These are phyloP conservation scores for Myrmophylax atrothorax DNA, from an alignment of 2,113 vertebrate species.

Conservation along the genomic window DNA sequence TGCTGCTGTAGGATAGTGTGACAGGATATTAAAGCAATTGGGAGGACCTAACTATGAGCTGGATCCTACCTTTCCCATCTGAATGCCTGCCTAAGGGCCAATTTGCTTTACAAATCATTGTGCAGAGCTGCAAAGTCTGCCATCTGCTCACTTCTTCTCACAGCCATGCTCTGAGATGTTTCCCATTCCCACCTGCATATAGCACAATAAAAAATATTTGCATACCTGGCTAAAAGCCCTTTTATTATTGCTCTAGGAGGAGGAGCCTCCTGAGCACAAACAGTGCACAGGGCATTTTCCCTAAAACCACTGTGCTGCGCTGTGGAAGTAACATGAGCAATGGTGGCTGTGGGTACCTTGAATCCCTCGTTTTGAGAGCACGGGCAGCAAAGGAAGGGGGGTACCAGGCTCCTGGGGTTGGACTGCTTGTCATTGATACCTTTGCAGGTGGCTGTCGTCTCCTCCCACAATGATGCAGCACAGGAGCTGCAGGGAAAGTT, in stretches of 20 bases:
- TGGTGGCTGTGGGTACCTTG: accelerated
- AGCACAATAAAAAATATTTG: not conserved
- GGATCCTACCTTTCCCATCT: not conserved
- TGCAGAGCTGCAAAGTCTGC: not conserved
- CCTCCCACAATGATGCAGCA: accelerated
- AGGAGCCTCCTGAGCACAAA: not conserved
- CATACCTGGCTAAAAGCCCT: not conserved
- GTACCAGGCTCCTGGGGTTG: not conserved
- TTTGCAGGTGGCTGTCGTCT: no score
- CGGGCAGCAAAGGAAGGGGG: not conserved
- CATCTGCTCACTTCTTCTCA: not conserved
- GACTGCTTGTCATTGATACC: accelerated
- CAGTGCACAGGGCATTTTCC: accelerated
- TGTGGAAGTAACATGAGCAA: accelerated
- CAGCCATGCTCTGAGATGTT: not conserved
- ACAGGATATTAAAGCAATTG: not conserved
- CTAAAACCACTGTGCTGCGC: not conserved
- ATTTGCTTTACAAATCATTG: not conserved
- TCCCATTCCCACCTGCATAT: not conserved
- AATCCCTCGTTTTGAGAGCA: accelerated
- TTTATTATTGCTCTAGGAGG: not conserved
- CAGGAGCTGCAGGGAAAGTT: not conserved
- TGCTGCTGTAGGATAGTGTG: not conserved
- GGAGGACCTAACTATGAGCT: not conserved
- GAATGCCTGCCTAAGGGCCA: not conserved